A percentile compares a stretch with the other conserved stretches of the same genome.
Evolutionary conservation across 2,113 vertebrate species (phyloP).

Genomic region (Catharus minimus): DNA sequence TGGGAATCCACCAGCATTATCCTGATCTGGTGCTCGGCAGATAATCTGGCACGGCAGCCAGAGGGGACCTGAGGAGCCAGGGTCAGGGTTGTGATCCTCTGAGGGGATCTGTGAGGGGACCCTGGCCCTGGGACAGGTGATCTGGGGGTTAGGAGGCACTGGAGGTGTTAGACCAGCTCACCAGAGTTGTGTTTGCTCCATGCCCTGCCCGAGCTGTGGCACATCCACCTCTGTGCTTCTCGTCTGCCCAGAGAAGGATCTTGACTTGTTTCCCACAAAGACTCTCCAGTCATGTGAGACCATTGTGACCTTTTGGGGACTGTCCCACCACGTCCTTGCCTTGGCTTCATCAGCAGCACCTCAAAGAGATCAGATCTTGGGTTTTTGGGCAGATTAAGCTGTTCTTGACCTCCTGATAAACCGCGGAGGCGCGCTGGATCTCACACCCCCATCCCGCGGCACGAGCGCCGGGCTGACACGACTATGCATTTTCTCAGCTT

Average conservation of each 20-base stretch:
- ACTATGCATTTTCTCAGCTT: conserved; percentile 54
- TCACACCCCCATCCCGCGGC: background rate
- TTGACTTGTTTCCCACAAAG: background rate
- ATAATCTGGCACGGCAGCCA: background rate
- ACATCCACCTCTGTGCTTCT: background rate
- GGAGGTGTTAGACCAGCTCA: background rate
- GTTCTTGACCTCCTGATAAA: conserved; percentile 18
- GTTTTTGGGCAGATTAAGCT: background rate
- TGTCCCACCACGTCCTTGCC: background rate
- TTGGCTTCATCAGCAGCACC: background rate
- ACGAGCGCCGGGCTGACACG: background rate
- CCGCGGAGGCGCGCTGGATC: background rate
- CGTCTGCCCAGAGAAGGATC: background rate
- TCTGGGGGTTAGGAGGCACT: background rate
- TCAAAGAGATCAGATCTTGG: background rate
- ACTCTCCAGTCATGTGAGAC: background rate
- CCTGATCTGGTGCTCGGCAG: background rate
- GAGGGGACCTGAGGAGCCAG: background rate
- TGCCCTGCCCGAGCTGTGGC: background rate
- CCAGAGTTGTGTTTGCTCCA: background rate
- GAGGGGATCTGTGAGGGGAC: background rate
- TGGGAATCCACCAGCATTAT: background rate
- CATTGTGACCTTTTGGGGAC: background rate
- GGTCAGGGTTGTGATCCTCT: background rate
- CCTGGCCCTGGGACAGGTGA: background rate